Percentiles rank a stretch among this genome's conserved stretches.
phyloP scores from a whole-genome alignment of 2,888 invertebrate genomes.

The Cheilosia soror region DNA sequence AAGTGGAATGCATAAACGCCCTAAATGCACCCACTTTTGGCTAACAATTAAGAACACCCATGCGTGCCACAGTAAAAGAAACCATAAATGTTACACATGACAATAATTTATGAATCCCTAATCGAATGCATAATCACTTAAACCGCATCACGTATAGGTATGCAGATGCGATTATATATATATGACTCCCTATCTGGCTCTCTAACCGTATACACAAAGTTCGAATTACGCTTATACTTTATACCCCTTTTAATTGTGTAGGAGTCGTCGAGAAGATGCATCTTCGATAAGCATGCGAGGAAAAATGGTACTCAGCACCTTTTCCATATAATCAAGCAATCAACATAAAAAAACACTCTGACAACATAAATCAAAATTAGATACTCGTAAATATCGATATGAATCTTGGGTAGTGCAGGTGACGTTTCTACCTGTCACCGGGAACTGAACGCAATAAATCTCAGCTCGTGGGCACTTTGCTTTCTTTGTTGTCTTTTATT shows the following conservation, averaged over 20 bases:
- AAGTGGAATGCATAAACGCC: too few relatives aligned
- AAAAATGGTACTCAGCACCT: slow-evolving; percentile 48
- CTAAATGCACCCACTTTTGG: too few relatives aligned
- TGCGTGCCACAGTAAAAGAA: too few relatives aligned
- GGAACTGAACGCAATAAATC: slow-evolving; percentile 55
- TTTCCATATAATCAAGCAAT: slow-evolving; percentile 48
- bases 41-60: too few relatives aligned
- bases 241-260: slow-evolving; percentile 32
- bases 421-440: slow-evolving; percentile 40
- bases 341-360: slow-evolving; percentile 56
- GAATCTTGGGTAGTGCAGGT: slow-evolving; percentile 67
- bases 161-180: background rate
- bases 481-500: slow-evolving; percentile 20
- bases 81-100: too few relatives aligned
- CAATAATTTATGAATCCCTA: too few relatives aligned
- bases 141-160: background rate
- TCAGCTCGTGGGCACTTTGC: slow-evolving; percentile 21
- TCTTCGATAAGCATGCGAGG: slow-evolving; percentile 22
- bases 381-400: slow-evolving; percentile 68
- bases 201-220: background rate
- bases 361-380: slow-evolving; percentile 64
- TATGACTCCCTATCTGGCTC: background rate
- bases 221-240: background rate
- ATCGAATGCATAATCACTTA: background rate
- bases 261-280: slow-evolving; percentile 41